Evolutionary conservation across 2,113 vertebrate genomes (phyloP), one percentile per base, ranked within the genome.

Genomic region (Tinamus guttatus): DNA sequence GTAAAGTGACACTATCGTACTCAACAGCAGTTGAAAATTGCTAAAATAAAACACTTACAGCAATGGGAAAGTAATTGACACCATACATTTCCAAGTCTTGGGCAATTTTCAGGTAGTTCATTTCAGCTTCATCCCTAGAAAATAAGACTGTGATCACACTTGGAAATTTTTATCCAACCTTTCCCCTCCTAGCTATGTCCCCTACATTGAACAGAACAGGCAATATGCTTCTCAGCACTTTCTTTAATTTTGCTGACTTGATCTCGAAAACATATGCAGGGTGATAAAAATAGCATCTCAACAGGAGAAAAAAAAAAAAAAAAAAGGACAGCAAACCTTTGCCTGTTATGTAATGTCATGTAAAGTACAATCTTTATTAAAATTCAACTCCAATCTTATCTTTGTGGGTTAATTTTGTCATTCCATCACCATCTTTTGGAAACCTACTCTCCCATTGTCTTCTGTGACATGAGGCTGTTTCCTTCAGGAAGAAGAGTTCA

Each of bases 21-120:
- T 2, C 60, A 79, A 51, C 63, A 87, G 74, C 74, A 79, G 89
- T 4, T 74, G 15, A 34, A 68, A 93, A 81, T 24, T 78, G 43
- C 60, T 94, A 77, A 93, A 85, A 84, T 47, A 41, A 88, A 40
- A 71, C 65, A 98, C 98, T 98, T 98, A 99, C 99, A 84, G 98
- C 98, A 64, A 99, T 98, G 45, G 98, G 98, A 87, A 99, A 99
- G 97, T 99, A 99, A 98, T 99, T 99, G 94, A 99, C 98, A 32
- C 99, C 99, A n/a, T 99, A 99, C 98, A 99, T 99, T 92, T 99
- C 99, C 92, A 99, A 98, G 95, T 99, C 99, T 94, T 99, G 99
- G 49, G 99, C 99, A 85, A 99, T 99, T 98, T 99, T 99, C 71
- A 99, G 94, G 91, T 99, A 99, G 95, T 99, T 99, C 98, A 99